Evolutionary conservation across 2,113 vertebrate genomes (phyloP).

Genomic region (Oncorhynchus kisutch): DNA sequence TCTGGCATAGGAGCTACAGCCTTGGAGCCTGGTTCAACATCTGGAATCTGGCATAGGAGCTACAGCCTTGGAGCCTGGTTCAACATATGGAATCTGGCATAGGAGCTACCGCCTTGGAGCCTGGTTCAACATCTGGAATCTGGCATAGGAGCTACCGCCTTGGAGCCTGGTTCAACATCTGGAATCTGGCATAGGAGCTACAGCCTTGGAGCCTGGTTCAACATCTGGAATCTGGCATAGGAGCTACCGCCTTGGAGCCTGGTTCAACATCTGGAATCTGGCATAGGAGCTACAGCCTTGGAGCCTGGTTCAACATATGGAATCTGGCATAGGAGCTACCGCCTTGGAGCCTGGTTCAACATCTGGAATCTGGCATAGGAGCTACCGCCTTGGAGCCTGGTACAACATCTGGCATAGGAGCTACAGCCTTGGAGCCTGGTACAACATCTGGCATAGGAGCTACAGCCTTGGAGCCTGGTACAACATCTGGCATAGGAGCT

Average conservation of each 20-base stretch:
- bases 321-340: conserved; percentile 4
- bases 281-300: too few relatives aligned
- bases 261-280: too few relatives aligned
- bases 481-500: conserved; percentile 13
- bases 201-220: conserved; percentile 49
- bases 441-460: too few relatives aligned
- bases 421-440: conserved; percentile 17
- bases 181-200: too few relatives aligned
- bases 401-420: conserved; percentile 34
- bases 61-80: conserved; percentile 18
- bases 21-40: too few relatives aligned
- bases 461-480: conserved; percentile 47
- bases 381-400: conserved; percentile 35
- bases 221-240: neutral
- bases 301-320: conserved; percentile 47
- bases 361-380: too few relatives aligned
- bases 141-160: neutral
- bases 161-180: conserved; percentile 9
- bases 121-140: conserved; percentile 41
- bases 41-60: too few relatives aligned
- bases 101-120: conserved; percentile 12
- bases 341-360: conserved; percentile 13
- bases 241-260: conserved; percentile 14
- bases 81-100: too few relatives aligned
- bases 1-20: too few relatives aligned